phyloP scores from a whole-genome alignment of 2,797 vertebrate genomes.

The Alectoris magna region DNA sequence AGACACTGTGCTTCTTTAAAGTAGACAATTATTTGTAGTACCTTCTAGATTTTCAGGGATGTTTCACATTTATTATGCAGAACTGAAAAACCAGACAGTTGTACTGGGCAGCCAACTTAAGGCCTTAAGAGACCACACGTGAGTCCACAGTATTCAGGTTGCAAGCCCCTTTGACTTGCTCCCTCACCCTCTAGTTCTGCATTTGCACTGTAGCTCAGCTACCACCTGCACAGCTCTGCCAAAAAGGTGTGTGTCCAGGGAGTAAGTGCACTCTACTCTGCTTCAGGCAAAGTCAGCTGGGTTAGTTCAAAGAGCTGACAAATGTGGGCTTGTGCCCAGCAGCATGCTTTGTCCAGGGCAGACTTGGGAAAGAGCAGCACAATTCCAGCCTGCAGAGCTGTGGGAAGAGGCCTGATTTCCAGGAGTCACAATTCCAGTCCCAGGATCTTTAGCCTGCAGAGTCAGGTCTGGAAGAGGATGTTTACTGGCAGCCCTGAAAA shows the following conservation, averaged over 20 bases:
- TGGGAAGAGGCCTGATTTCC: neutral
- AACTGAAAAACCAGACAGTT: neutral
- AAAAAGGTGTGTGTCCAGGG: neutral
- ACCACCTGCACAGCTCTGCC: neutral
- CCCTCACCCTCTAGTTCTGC: neutral
- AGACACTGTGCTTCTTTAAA: no score
- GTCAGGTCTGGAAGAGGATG: slow-evolving; percentile 27
- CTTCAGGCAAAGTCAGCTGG: neutral
- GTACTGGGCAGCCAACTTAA: neutral
- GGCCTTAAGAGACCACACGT: neutral
- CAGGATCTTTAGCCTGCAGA: slow-evolving; percentile 8
- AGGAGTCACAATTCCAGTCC: neutral
- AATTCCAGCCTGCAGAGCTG: neutral
- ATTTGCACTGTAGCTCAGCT: neutral
- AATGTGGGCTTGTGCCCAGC: neutral
- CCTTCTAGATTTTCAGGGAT: neutral
- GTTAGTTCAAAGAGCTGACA: neutral
- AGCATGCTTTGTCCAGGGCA: neutral
- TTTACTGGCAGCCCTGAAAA: slow-evolving; percentile 18
- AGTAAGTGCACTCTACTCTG: neutral
- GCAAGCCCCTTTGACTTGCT: neutral
- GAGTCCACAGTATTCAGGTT: neutral
- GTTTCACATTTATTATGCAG: neutral
- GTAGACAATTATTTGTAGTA: no score
- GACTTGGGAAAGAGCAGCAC: neutral